A percentile compares a stretch with the other conserved stretches of the same genome.
Conservation (phyloP, 2,888 invertebrate genomes). For the Meloe dianella region DNA sequence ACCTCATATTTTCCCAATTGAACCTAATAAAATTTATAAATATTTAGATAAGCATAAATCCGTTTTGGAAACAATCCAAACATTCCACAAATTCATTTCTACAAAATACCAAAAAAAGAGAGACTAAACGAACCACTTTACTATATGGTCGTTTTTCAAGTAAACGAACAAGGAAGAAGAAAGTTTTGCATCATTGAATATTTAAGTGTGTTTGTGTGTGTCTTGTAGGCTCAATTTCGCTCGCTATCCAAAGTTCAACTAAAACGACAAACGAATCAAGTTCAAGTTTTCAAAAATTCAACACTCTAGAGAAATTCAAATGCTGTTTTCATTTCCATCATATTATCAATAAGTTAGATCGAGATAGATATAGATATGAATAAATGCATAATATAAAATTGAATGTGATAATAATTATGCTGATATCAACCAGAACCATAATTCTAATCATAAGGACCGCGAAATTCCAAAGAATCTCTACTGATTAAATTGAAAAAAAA, state of each 20-base stretch:
- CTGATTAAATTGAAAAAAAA: not conserved
- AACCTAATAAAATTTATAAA: not conserved
- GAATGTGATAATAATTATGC: not conserved
- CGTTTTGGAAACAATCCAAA: constrained; percentile 9
- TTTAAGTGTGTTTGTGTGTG: not conserved
- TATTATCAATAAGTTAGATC: not conserved
- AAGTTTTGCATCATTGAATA: constrained; percentile 5
- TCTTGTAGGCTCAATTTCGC: no score
- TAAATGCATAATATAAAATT: not conserved
- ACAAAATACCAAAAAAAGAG: not conserved
- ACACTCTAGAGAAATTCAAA: constrained; percentile 5
- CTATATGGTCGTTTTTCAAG: not conserved
- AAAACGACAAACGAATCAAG: not conserved
- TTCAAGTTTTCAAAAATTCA: not conserved
- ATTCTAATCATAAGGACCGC: not conserved
- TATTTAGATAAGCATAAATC: not conserved
- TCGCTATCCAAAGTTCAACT: not conserved
- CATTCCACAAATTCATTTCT: not conserved
- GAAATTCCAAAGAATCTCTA: no score
- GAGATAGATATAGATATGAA: not conserved
- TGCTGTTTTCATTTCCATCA: not conserved
- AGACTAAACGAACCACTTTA: not conserved
- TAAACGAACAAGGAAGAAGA: not conserved
- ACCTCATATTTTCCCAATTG: not conserved
- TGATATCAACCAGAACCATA: not conserved